phyloP scores from a whole-genome alignment of 2,888 invertebrate genomes.

The Cerastis rubricosa region DNA sequence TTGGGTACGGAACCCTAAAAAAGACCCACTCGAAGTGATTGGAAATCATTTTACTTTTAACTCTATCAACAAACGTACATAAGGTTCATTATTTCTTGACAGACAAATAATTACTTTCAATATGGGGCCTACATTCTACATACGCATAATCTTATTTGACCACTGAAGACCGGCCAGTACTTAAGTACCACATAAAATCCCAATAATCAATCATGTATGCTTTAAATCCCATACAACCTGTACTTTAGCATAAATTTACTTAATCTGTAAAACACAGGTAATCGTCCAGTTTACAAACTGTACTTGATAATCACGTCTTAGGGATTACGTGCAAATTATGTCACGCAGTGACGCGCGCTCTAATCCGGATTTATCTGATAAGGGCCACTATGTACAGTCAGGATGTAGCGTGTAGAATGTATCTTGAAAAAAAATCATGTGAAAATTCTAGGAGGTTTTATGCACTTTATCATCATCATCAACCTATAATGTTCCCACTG shows the following conservation, averaged over 20 bases:
- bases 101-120: too few species aligned
- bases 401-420: conserved; percentile 41
- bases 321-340: conserved; percentile 66
- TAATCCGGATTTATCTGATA: conserved; percentile 69
- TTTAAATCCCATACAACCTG: conserved; percentile 12
- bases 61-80: too few species aligned
- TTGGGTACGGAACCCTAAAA: too few species aligned
- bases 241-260: conserved; percentile 20
- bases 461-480: too few species aligned
- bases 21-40: too few species aligned
- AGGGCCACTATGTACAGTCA: conserved; percentile 63
- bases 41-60: too few species aligned
- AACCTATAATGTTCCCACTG: too few species aligned
- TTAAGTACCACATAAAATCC: background rate
- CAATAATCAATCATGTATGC: conserved; percentile 14
- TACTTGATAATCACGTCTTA: conserved; percentile 48
- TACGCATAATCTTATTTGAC: too few species aligned
- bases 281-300: conserved; percentile 58
- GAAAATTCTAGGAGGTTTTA: background rate
- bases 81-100: too few species aligned
- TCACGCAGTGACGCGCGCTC: conserved; percentile 57
- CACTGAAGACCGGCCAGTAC: too few species aligned
- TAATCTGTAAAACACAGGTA: conserved; percentile 45
- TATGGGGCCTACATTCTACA: too few species aligned
- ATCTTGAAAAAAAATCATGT: background rate